Base-by-base conservation (phyloP, 37 sponge, comb jelly and placozoan genomes). In the Aplysina aerophoba region DNA sequence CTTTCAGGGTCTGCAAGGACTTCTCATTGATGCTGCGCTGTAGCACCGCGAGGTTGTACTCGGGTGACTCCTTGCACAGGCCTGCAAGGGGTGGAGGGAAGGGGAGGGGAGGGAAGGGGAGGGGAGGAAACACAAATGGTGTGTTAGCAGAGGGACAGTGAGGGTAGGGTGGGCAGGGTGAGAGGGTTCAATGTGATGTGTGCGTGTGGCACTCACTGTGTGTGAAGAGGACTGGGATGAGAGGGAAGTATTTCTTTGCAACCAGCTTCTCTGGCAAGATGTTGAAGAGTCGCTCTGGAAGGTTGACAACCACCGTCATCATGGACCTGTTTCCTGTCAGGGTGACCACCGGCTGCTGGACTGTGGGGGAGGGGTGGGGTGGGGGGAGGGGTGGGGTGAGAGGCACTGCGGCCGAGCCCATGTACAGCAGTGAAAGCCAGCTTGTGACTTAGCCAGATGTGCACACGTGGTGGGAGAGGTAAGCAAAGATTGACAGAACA, bases 21-120 rank as follows among this genome's bases (percentile, higher is more conserved):
- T 19, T 60, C 8, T 33, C 83, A 75, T 92, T 89, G 57, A 92
- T 73, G 74, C 74, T 73, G 17, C 74, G 37, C 37, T 73, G 74
- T 13, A 73, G 37, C 14, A 73, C 74, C 12, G 74, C 14, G 14
- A 73, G 37, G 74, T 73, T 41, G 20, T 73, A 73, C 41, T 73
- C 74, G 12, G 74, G 74, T 12, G 31, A 37, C 8, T 20, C 19
- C 12, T 30, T 33, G 37, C 40, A 73, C 41, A 73, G 41, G 30
- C 74, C 74, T 73, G 20, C 15, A 20, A 20, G 17, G 59, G 17
- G 17, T 15, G 59, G 17, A 58, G n/a, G n/a, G n/a, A n/a, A n/a
- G n/a, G n/a, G n/a, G n/a, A n/a, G n/a, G n/a, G n/a, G n/a, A n/a
- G n/a, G n/a, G n/a, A n/a, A n/a, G n/a, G n/a, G n/a, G n/a, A n/a